Percentiles rank a stretch among this genome's conserved stretches.
Evolutionary conservation across 2,797 vertebrate genomes (phyloP).

Genomic region (Danio jaintianensis): DNA sequence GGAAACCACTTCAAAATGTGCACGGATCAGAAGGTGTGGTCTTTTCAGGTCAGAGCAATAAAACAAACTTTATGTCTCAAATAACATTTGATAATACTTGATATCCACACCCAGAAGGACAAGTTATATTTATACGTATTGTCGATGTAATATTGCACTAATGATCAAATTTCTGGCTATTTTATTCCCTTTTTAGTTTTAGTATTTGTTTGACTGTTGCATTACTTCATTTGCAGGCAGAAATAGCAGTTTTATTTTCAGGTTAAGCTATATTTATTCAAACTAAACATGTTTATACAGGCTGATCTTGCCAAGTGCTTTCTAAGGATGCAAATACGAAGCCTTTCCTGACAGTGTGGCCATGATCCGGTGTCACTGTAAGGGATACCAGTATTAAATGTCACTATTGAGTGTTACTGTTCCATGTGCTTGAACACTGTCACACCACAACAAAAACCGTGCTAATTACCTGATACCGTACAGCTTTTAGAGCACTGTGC

Average conservation of each 20-base stretch:
- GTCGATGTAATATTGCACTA: not conserved
- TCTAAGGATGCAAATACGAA: slow-evolving; percentile 29
- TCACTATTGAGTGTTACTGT: slow-evolving; percentile 57
- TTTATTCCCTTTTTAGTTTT: too few relatives aligned
- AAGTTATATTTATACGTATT: not conserved
- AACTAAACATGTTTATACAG: not conserved
- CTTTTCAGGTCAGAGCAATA: slow-evolving; percentile 16
- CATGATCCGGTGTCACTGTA: slow-evolving; percentile 58
- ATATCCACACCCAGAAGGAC: not conserved
- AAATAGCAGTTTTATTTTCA: too few relatives aligned
- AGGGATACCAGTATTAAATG: slow-evolving; percentile 61
- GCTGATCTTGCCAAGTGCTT: not conserved
- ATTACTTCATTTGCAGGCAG: too few relatives aligned
- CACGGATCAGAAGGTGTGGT: slow-evolving; percentile 6
- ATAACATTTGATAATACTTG: not conserved
- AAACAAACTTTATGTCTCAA: slow-evolving; percentile 3
- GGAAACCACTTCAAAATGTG: slow-evolving; percentile 8
- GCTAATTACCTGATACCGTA: not conserved
- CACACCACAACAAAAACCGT: slow-evolving; percentile 18
- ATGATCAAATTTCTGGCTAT: not conserved
- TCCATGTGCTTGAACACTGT: slow-evolving; percentile 5
- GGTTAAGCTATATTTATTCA: not conserved
- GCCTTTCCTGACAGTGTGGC: slow-evolving; percentile 43
- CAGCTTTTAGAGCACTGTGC: not conserved
- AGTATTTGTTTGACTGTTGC: too few relatives aligned